A percentile compares a stretch with the other conserved stretches of the same genome.
These are phyloP conservation scores for Accipiter minullus DNA, from an alignment of 2,797 vertebrate species.

Conservation along the genomic window DNA sequence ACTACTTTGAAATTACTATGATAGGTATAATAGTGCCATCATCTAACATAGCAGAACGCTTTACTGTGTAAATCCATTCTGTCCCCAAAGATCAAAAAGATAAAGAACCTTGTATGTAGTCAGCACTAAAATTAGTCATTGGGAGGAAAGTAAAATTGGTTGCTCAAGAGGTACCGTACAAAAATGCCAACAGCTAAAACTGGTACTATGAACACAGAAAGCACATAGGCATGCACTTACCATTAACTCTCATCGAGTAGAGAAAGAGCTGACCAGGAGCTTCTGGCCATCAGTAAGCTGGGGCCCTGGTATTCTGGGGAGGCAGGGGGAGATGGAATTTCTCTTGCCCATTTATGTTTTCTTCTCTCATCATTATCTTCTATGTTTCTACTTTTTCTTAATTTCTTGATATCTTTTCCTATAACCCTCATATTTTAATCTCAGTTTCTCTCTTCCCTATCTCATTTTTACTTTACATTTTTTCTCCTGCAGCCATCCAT, in stretches of 20 bases:
- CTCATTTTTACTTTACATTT: not conserved
- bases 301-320: not conserved
- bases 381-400: not conserved
- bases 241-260: not conserved
- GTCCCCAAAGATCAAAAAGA: not conserved
- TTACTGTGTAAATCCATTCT: not conserved
- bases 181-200: not conserved
- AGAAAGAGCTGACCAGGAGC: not conserved
- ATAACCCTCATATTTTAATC: not conserved
- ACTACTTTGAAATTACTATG: not conserved
- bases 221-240: not conserved
- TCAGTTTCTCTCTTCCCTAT: not conserved
- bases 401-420: not conserved
- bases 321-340: not conserved
- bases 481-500: not conserved
- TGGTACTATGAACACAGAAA: not conserved
- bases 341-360: not conserved
- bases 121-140: not conserved
- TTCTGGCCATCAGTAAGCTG: not conserved
- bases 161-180: not conserved
- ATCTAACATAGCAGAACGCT: not conserved
- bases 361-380: not conserved
- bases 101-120: not conserved
- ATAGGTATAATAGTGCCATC: not conserved
- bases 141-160: not conserved